Percentiles rank a stretch among this genome's conserved stretches.
phyloP scores from a whole-genome alignment of 2,113 vertebrate genomes.

The Monarcha castaneiventris region DNA sequence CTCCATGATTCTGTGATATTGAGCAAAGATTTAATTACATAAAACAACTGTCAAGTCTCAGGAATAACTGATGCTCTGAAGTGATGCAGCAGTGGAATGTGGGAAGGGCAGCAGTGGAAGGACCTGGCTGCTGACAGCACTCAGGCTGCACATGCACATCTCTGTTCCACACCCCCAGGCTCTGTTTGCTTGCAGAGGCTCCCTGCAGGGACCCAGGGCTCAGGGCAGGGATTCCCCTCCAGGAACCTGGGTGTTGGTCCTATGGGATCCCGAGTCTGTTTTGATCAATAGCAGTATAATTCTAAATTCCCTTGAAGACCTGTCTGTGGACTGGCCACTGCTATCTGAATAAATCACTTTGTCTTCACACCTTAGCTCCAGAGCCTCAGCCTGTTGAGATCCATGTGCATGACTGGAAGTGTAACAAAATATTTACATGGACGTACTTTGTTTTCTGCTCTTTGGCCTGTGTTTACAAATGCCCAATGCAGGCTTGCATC shows the following conservation, averaged over 20 bases:
- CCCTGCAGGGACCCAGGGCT: background rate
- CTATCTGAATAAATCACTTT: background rate
- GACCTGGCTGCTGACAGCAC: background rate
- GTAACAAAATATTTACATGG: background rate
- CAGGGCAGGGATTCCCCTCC: background rate
- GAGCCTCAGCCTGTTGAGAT: background rate
- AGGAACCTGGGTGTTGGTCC: background rate
- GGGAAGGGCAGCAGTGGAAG: no score
- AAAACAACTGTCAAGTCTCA: no score
- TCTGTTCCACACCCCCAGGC: accelerated
- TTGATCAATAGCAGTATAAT: background rate
- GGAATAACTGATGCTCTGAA: no score
- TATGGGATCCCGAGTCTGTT: accelerated
- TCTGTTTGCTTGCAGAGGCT: background rate
- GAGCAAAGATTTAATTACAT: background rate
- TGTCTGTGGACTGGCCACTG: background rate
- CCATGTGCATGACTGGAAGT: accelerated
- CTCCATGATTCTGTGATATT: background rate
- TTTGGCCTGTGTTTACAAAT: background rate
- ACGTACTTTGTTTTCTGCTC: background rate
- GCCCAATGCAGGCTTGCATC: background rate
- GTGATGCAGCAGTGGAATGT: background rate
- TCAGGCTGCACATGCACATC: background rate
- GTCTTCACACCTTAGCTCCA: background rate
- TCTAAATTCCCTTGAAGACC: background rate